phyloP scores from a whole-genome alignment of 2,888 invertebrate species.

The Stegana nigrithorax region DNA sequence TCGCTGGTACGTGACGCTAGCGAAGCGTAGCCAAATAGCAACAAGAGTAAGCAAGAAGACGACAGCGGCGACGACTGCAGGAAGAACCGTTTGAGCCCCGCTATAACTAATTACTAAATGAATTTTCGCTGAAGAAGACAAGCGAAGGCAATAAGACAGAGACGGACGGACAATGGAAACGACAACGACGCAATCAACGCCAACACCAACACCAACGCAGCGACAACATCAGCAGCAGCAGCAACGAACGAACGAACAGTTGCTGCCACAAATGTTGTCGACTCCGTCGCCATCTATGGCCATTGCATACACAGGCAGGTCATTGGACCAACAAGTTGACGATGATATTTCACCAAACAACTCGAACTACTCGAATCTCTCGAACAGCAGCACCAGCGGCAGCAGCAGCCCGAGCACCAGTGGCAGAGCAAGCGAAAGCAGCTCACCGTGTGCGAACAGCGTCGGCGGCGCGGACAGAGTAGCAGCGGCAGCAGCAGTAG shows the following conservation, averaged over 20 bases:
- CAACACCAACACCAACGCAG: neutral
- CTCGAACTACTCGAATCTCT: conserved; percentile 58
- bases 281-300: neutral
- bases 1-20: conserved; percentile 24
- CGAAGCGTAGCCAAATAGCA: conserved; percentile 38
- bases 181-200: too few relatives aligned
- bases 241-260: neutral
- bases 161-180: conserved; percentile 25
- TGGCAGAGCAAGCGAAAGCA: neutral
- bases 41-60: too few relatives aligned
- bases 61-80: conserved; percentile 21
- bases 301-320: conserved; percentile 33
- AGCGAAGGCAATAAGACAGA: neutral
- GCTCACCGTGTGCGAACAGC: too few relatives aligned
- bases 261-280: neutral
- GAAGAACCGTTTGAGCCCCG: neutral
- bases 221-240: neutral
- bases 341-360: conserved; percentile 48
- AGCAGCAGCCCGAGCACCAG: neutral
- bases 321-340: conserved; percentile 51
- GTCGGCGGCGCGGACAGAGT: neutral
- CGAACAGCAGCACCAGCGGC: conserved; percentile 41
- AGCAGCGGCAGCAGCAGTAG: neutral
- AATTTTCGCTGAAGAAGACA: neutral
- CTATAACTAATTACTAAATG: conserved; percentile 8